Evolutionary conservation across 2,113 vertebrate species (phyloP), one percentile per base, ranked within the genome.

Genomic region (Cyphomyrus discorhynchus): DNA sequence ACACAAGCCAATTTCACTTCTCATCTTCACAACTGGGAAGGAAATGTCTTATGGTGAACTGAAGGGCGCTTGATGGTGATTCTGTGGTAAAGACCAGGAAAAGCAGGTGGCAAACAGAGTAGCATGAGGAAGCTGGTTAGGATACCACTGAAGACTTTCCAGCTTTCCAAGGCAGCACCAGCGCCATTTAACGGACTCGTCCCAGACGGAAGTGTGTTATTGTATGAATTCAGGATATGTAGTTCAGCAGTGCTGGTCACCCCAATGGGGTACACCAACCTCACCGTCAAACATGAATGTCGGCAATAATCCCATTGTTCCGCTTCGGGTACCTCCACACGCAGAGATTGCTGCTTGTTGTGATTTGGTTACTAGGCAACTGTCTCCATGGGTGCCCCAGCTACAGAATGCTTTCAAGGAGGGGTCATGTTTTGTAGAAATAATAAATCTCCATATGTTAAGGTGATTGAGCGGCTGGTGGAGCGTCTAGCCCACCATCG

Each of bases 301-400:
- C 17, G 15, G 74, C 74, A 80, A 42, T 80, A 42, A 80, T 80
- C 35, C 35, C 74, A 70, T 35, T 31, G 24, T 91, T 94, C n/a
- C 88, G 89, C 90, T 90, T 93, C 92, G 91, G 91, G 92, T 93
- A 92, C 90, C 24, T 90, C 83, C 87, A 35, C n/a, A 39, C 91
- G 89, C 89, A 89, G 89, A 49, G 86, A 90, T 90, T 92, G 88
- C 90, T 93, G 91, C 92, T 93, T 92, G 91, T 94, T 93, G 93
- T 92, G 92, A 93, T 93, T 84, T 88, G 9, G 94, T 95, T 95
- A 94, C 94, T 94, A 95, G 91, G 95, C 89, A 95, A 95, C 94
- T 90, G 87, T 93, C 92, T 93, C 93, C 91, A 92, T 93, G 93
- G 92, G 94, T 46, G 91, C 89, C 53, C 17, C 62, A 91, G 89